These are phyloP conservation scores for Caenorhabditis afra DNA, from an alignment of 2,888 invertebrate species.

Conservation along the genomic window DNA sequence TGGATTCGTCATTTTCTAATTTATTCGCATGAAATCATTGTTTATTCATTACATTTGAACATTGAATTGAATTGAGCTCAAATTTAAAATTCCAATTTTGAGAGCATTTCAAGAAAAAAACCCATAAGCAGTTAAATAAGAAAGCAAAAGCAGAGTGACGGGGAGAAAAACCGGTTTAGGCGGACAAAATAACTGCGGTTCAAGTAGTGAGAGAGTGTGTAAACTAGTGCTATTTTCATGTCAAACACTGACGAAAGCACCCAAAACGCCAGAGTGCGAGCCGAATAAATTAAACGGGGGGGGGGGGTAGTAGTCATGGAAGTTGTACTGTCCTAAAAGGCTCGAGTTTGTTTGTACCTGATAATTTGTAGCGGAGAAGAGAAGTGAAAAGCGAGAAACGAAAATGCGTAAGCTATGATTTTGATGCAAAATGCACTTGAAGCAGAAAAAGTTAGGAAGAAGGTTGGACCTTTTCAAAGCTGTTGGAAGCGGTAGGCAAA, in stretches of 20 bases:
- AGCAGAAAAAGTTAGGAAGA: neutral
- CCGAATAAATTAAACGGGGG: neutral
- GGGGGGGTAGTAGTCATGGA: conserved; percentile 16
- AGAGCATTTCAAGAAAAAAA: conserved; percentile 48
- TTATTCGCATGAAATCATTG: conserved; percentile 1
- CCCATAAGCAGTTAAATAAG: conserved; percentile 50
- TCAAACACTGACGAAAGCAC: conserved; percentile 34
- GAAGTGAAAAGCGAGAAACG: conserved; percentile 9
- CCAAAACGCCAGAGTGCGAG: neutral
- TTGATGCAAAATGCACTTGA: neutral
- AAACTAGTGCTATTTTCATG: conserved; percentile 47
- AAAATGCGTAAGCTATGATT: neutral
- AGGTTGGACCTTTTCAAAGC: conserved; percentile 33
- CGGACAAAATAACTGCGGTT: conserved; percentile 37
- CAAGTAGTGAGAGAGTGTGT: conserved; percentile 1
- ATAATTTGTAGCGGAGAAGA: conserved; percentile 34
- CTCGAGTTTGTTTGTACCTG: conserved; percentile 37
- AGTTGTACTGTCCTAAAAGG: conserved; percentile 40
- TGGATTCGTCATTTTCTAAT: conserved; percentile 49
- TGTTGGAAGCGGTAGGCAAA: conserved; percentile 18
- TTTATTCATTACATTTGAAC: conserved; percentile 14
- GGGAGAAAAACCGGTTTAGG: conserved; percentile 43
- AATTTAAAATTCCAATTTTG: neutral
- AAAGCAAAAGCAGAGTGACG: conserved; percentile 16
- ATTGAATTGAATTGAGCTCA: conserved; percentile 36